These are phyloP conservation scores for Apis dorsata DNA, from an alignment of 1,140 invertebrate species.

Conservation along the genomic window DNA sequence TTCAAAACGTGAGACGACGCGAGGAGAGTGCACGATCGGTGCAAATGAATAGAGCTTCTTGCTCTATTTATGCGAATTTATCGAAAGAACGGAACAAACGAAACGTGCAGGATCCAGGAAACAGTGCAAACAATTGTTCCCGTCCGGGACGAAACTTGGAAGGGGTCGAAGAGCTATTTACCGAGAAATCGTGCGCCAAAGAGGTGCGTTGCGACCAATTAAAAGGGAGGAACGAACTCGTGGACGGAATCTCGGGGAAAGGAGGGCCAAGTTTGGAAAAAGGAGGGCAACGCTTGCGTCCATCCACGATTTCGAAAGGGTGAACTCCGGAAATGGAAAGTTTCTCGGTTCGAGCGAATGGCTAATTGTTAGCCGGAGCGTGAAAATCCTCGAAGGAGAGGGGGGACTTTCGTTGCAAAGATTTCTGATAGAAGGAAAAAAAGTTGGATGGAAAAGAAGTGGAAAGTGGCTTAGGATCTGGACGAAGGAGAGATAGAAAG, in stretches of 20 bases:
- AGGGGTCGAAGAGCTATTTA: background rate
- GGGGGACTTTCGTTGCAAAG: background rate
- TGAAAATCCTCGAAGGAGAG: constrained; percentile 1
- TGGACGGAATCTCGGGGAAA: background rate
- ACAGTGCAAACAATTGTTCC: background rate
- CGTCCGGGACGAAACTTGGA: background rate
- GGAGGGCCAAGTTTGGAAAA: constrained; percentile 25
- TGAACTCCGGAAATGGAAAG: constrained; percentile 17
- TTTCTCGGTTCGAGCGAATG: constrained; percentile 6
- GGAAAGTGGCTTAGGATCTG: no score
- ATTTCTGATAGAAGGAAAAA: no score
- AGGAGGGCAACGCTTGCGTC: background rate
- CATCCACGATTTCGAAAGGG: background rate
- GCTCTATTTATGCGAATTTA: background rate
- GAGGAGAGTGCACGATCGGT: background rate
- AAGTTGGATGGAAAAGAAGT: no score
- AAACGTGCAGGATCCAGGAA: background rate
- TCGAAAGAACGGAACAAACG: background rate
- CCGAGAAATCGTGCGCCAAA: background rate
- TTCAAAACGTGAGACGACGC: background rate
- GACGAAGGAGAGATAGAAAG: no score
- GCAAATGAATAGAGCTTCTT: background rate
- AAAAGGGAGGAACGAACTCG: no score
- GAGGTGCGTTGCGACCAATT: no score
- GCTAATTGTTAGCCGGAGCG: constrained; percentile 34